These are phyloP conservation scores for Orussus abietinus DNA, from an alignment of 1,140 invertebrate species.

Conservation along the genomic window DNA sequence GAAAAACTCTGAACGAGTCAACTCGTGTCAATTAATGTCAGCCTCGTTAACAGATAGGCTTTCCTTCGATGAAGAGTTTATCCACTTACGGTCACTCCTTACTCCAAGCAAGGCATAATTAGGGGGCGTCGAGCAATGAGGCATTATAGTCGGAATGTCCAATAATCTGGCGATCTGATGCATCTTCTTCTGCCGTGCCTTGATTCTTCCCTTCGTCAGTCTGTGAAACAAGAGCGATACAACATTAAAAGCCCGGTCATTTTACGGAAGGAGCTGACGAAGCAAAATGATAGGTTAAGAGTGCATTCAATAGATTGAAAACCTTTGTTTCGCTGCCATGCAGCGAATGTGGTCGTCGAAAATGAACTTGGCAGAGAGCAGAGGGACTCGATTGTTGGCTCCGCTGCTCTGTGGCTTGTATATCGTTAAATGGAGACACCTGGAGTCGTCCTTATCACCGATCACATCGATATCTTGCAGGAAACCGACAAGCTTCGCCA, in stretches of 20 bases:
- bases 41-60: too few species aligned
- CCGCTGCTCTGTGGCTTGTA: slow-evolving; percentile 71
- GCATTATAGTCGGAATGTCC: slow-evolving; percentile 68
- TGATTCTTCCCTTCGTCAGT: slow-evolving; percentile 80
- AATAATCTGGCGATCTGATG: slow-evolving; percentile 88
- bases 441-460: slow-evolving; percentile 93
- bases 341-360: slow-evolving; percentile 99
- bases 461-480: slow-evolving; percentile 77
- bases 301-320: too few species aligned
- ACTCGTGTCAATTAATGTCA: too few species aligned
- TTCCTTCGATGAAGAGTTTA: too few species aligned
- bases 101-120: slow-evolving; percentile 46
- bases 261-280: too few species aligned
- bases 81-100: slow-evolving; percentile 42
- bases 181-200: slow-evolving; percentile 94
- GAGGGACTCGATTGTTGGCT: slow-evolving; percentile 65
- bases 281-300: slow-evolving; percentile 1
- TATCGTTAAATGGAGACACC: slow-evolving; percentile 92
- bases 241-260: too few species aligned
- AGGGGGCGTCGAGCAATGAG: slow-evolving; percentile 57
- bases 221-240: too few species aligned
- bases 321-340: slow-evolving; percentile 93
- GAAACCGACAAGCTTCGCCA: slow-evolving; percentile 90
- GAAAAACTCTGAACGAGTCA: too few species aligned
- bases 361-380: slow-evolving; percentile 88